Conservation (phyloP, 1,140 invertebrate species). For the Ectropis grisescens region DNA sequence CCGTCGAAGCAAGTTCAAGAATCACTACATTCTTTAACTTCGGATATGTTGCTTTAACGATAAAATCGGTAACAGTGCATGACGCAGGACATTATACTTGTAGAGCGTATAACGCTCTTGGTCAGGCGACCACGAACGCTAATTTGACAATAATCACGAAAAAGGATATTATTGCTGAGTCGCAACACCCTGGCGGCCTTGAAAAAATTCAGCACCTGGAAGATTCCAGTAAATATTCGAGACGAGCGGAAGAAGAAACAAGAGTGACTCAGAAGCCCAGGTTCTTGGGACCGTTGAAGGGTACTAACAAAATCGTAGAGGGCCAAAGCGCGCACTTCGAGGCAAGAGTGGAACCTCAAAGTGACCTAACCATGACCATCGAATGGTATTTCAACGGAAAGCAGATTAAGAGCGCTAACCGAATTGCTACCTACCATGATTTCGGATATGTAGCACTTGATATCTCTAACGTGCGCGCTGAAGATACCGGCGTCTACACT, state of each 20-base stretch:
- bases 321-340: conserved; percentile 97
- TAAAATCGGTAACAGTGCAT: conserved; percentile 91
- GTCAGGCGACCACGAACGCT: conserved; percentile 90
- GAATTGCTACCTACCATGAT: conserved; percentile 94
- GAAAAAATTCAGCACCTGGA: conserved; percentile 92
- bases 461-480: conserved; percentile 87
- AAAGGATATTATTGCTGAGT: conserved; percentile 87
- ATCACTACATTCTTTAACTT: conserved; percentile 97
- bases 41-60: conserved; percentile 95
- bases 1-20: conserved; percentile 92
- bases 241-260: conserved; percentile 79
- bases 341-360: conserved; percentile 93
- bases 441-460: conserved; percentile 96
- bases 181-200: conserved; percentile 88
- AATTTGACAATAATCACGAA: conserved; percentile 89
- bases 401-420: conserved; percentile 84
- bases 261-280: conserved; percentile 83
- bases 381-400: conserved; percentile 95
- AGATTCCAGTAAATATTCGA: conserved; percentile 81
- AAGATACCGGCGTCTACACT: conserved; percentile 90
- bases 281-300: conserved; percentile 89
- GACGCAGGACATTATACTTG: conserved; percentile 95
- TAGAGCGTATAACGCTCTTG: conserved; percentile 87
- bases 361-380: conserved; percentile 87
- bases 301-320: conserved; percentile 94